Base-by-base conservation (phyloP, 2,797 vertebrate genomes). In the Aplochiton taeniatus region DNA sequence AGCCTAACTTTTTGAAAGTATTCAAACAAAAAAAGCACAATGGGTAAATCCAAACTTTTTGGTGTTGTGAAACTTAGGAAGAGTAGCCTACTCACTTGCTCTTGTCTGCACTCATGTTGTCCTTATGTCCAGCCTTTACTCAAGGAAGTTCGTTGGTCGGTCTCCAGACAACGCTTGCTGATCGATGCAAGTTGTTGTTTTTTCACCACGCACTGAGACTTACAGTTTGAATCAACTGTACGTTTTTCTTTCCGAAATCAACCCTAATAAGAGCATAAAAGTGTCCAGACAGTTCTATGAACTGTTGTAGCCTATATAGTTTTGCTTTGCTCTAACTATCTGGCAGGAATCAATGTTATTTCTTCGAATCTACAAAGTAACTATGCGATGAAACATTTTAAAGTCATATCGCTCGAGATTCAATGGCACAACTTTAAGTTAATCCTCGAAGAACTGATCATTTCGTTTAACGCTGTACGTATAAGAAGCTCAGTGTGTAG, bases 91-190 rank as follows among this genome's bases (percentile, higher is more conserved):
- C 92, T 92, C 83, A 93, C 92, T 93, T 93, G 83, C 54, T 90
- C 82, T 93, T 93, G 1, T 91, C 86, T 61, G 82, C 83, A 59
- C 73, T 89, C 92, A 93, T 93, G 63, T 70, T 80, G 81, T 9
- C 62, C 58, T 14, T 49, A 57, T 59, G 57, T 55, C 46, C 42
- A 18, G 48, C 44, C 45, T 64, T 16, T 49, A 49, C 59, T 45
- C 19, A 2, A 6, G 54, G 60, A 57, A 55, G 55, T 50, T 20
- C 13, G 55, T 47, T 48, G 63, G 43, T 53, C 60, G 43, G 49
- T 14, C 53, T 73, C 45, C 70, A 9, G 65, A 62, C 48, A 43
- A 41, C 16, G 53, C 41, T 16, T 50, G 42, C 58, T 42, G 19
- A 11, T 68, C 52, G 7, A 9, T 41, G 45, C 47, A 31, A 18